A percentile compares a stretch with the other conserved stretches of the same genome.
Evolutionary conservation across 2,797 vertebrate genomes (phyloP).

Genomic region (Iguana delicatissima): DNA sequence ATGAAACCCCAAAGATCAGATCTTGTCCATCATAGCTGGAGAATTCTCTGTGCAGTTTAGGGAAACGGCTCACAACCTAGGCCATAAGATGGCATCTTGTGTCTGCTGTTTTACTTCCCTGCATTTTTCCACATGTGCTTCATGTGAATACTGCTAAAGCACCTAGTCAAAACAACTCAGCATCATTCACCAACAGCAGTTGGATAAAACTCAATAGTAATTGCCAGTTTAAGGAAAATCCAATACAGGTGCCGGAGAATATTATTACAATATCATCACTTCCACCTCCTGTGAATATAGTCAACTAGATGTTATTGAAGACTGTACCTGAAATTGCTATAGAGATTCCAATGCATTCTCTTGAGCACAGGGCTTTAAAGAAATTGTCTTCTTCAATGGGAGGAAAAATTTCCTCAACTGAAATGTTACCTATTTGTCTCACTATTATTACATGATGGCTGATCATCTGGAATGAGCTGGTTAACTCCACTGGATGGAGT

Average conservation of each 20-base stretch:
- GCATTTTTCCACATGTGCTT: background rate
- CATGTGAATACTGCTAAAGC: background rate
- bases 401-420: background rate
- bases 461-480: background rate
- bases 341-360: slow-evolving; percentile 1
- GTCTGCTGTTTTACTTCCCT: background rate
- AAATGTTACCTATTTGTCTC: background rate
- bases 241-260: slow-evolving; percentile 24
- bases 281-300: slow-evolving; percentile 17
- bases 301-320: background rate
- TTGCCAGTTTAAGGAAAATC: slow-evolving; percentile 22
- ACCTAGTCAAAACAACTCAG: background rate
- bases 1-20: too few species aligned
- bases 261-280: slow-evolving; percentile 27
- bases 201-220: slow-evolving; percentile 32
- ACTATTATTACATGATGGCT: background rate
- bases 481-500: background rate
- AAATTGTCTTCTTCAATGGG: background rate
- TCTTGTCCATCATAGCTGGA: too few species aligned
- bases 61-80: background rate
- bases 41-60: background rate
- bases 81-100: background rate
- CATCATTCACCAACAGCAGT: background rate
- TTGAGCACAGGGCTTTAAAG: background rate
- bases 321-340: background rate